Conservation (phyloP, 2,113 vertebrate species). For the Candoia aspera region DNA sequence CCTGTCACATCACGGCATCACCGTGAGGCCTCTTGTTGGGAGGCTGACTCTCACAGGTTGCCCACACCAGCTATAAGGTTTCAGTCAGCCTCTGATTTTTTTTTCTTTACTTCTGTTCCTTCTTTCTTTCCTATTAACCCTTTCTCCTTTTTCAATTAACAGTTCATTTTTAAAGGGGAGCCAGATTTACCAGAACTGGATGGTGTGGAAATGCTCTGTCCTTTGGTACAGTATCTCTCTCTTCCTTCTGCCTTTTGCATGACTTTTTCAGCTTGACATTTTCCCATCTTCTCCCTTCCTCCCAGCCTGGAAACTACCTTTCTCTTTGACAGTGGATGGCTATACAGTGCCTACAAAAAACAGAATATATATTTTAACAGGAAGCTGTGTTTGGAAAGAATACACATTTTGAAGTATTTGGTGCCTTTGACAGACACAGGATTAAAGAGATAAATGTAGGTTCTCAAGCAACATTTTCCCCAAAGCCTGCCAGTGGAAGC, state of each 20-base stretch:
- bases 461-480: background rate
- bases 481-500: background rate
- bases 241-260: slow-evolving; percentile 52
- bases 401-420: background rate
- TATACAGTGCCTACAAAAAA: background rate
- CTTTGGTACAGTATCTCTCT: slow-evolving; percentile 78
- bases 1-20: background rate
- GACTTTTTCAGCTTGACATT: slow-evolving; percentile 18
- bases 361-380: background rate
- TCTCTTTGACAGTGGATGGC: background rate
- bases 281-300: background rate
- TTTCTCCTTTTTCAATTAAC: slow-evolving; percentile 54
- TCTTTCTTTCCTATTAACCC: slow-evolving; percentile 9
- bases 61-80: background rate
- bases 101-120: background rate
- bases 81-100: background rate
- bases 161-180: slow-evolving; percentile 72
- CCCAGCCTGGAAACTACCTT: slow-evolving; percentile 12
- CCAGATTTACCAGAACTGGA: slow-evolving; percentile 70
- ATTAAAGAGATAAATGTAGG: background rate
- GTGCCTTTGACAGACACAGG: background rate
- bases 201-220: slow-evolving; percentile 73
- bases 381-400: background rate
- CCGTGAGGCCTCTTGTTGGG: background rate
- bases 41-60: background rate